phyloP scores from a whole-genome alignment of 1,140 invertebrate genomes.

The Tribolium madens region DNA sequence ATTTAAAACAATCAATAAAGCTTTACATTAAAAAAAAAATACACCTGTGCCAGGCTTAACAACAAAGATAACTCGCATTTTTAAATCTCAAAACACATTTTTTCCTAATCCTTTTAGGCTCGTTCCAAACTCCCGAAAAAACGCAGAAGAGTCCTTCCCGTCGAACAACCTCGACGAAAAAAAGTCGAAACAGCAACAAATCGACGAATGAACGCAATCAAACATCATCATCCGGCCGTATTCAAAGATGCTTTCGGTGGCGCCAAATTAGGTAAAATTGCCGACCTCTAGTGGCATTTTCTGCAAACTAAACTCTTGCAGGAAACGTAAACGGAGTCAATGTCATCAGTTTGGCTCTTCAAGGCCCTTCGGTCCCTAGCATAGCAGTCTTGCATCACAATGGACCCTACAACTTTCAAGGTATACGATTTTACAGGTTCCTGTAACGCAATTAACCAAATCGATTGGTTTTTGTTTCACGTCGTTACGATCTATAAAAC shows the following conservation, averaged over 20 bases:
- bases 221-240: conserved; percentile 80
- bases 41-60: no score
- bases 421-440: conserved; percentile 14
- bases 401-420: conserved; percentile 60
- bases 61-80: no score
- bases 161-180: conserved; percentile 79
- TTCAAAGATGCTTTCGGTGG: conserved; percentile 73
- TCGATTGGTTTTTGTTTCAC: not conserved
- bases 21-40: no score
- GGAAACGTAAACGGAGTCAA: conserved; percentile 78
- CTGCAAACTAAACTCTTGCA: conserved; percentile 56
- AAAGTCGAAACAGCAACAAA: conserved; percentile 72
- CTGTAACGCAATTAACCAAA: not conserved
- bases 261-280: conserved; percentile 73
- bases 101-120: conserved; percentile 71
- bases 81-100: not conserved
- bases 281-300: not conserved
- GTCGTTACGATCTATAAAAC: not conserved
- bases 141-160: conserved; percentile 82
- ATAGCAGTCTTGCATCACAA: conserved; percentile 62
- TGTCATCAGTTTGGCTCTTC: conserved; percentile 76
- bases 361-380: conserved; percentile 70
- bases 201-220: conserved; percentile 86
- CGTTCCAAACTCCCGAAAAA: conserved; percentile 91
- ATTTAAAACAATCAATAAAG: not conserved